Base-by-base conservation (phyloP, 1,140 invertebrate species). In the Nylanderia fulva region DNA sequence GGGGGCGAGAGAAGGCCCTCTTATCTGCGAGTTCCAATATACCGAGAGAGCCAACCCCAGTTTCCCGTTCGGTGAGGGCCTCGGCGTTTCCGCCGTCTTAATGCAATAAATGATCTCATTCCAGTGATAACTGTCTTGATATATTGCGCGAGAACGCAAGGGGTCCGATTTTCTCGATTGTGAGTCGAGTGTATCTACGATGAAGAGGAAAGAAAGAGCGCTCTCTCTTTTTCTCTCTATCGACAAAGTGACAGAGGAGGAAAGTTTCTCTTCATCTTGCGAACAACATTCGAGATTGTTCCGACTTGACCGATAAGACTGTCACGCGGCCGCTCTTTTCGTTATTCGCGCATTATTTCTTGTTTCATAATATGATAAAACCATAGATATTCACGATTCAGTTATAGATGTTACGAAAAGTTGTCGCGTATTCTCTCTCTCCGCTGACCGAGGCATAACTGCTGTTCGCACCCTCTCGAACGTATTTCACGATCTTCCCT, bases 51-150 rank as follows among this genome's bases (percentile, higher is more conserved):
- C 83, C 83, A 89, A 89, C 88, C 89, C 84, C 72, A 84, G 87
- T 91, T 92, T 91, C 88, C 87, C 66, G 86, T 90, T 89, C 77
- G 79, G 66, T 56, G 48, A 84, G 64, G 71, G 60, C 64, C 39
- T 71, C 60, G 64, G 33, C 82, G 84, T 69, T 77, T 82, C 71
- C 68, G 74, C 88, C 89, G 88, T 89, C 85, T 90, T 92, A 91
- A 93, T 90, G 89, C 91, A 93, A 94, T 93, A 93, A 94, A 94
- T 92, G 92, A 93, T 93, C 93, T 92, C 91, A 93, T 93, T 92
- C 72, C 85, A 42, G 88, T 91, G 93, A 94, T 94, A 94, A 93
- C 93, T 91, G 88, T 85, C 90, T 91, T 93, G 92, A 93, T 93
- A 91, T 93, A 93, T 93, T 88, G 89, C 89, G 85, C 64, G 61